Percentiles rank a stretch among this genome's conserved stretches.
Evolutionary conservation across 2,113 vertebrate species (phyloP).

Genomic region (Chloropsis cyanopogon): DNA sequence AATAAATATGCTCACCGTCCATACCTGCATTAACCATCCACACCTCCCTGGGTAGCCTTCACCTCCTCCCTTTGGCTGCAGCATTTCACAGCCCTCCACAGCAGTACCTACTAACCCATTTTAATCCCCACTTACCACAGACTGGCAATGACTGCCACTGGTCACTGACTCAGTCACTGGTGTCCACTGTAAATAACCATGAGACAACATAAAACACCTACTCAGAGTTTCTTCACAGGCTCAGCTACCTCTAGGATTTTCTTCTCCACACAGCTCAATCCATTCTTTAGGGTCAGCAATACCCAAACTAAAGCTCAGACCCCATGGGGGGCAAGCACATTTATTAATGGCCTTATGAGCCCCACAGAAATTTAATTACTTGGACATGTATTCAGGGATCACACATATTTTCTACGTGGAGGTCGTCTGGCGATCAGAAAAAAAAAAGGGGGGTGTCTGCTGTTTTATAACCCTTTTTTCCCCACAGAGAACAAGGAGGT

Average conservation of each 20-base stretch:
- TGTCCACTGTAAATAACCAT: background rate
- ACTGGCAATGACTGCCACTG: background rate
- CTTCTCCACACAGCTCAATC: background rate
- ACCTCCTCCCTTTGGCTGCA: background rate
- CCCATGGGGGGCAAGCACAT: fast-evolving
- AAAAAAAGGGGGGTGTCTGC: background rate
- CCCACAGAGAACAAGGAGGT: slow-evolving; percentile 29
- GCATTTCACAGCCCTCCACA: background rate
- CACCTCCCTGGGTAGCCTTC: background rate
- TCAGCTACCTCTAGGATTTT: background rate
- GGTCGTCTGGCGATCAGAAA: slow-evolving; percentile 4
- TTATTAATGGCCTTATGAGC: slow-evolving; percentile 9
- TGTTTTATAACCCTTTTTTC: slow-evolving; percentile 20
- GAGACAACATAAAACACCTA: background rate
- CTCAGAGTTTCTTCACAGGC: background rate
- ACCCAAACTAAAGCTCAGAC: background rate
- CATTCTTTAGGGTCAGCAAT: background rate
- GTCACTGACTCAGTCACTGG: background rate
- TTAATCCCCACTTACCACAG: background rate
- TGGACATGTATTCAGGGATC: slow-evolving; percentile 1
- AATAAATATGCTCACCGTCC: background rate
- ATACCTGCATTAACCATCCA: background rate
- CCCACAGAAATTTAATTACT: background rate
- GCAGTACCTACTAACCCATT: background rate
- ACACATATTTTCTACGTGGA: slow-evolving; percentile 19